Base-by-base conservation (phyloP, 2,113 vertebrate species). In the Chlorocebus sabaeus region DNA sequence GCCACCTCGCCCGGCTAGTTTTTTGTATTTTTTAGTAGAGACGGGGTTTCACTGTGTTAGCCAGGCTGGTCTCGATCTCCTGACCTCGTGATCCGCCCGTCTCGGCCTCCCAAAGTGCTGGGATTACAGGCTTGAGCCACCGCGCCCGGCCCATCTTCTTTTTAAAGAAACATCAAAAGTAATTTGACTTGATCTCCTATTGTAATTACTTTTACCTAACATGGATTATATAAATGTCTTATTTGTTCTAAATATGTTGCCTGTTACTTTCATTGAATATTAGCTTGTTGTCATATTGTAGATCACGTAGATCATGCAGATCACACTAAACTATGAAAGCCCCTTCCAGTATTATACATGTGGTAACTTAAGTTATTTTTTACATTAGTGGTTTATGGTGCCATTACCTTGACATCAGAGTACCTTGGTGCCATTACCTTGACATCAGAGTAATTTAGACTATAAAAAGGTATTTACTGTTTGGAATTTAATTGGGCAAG, bases 111-210 rank as follows among this genome's bases (percentile, higher is more conserved):
- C 40, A 43, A 43, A 43, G 40, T 43, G 40, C 40, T 43, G 40
- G 40, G 40, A 43, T 43, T 43, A 43, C 40, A 43, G 40, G 40
- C 5, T 43, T 43, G 40, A 43, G 40, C 40, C 40, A 43, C 40
- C 40, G 40, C 5, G 40, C 40, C 40, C 40, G 40, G 40, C 40
- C 40, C 40, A 61, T 57, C 81, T 61, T 78, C 67, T 67, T 67
- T 35, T 32, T 64, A 84, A 83, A 81, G 17, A 61, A 61, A 61
- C 4, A 18, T 61, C 55, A 50, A 40, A 87, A 88, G 61, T 80
- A 82, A 35, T 78, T 96, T 97, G 61, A 72, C 76, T 92, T 67
- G 72, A 92, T 27, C 30, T 92, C 68, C 78, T 40, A 10, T 85
- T 78, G 20, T 35, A 85, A 9, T 94, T 96, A 27, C 20, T 25